Evolutionary conservation across 2,888 invertebrate species (phyloP).

Genomic region (Ormia ochracea): DNA sequence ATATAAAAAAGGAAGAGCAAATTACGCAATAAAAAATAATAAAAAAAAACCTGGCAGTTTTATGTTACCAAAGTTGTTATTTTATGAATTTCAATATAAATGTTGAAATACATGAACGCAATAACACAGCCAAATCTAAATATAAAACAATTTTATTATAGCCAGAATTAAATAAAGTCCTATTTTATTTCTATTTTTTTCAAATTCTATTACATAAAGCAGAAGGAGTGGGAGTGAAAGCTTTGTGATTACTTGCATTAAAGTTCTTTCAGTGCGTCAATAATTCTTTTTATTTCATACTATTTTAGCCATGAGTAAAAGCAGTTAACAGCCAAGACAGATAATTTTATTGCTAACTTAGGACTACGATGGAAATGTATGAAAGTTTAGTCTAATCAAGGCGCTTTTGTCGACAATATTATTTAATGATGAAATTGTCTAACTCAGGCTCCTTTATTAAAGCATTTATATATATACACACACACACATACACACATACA

Average conservation of each 20-base stretch:
- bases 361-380: not conserved
- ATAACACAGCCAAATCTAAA: not conserved
- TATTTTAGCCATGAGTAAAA: not conserved
- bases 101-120: not conserved
- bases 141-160: slow-evolving; percentile 17
- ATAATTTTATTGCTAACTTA: not conserved
- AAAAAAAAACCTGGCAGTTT: slow-evolving; percentile 25
- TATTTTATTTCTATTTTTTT: not conserved
- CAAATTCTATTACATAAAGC: not conserved
- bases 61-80: slow-evolving; percentile 38
- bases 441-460: too few relatives aligned
- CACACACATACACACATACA: too few relatives aligned
- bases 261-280: slow-evolving; percentile 14
- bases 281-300: not conserved
- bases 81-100: slow-evolving; percentile 33
- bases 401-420: too few relatives aligned
- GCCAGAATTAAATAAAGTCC: slow-evolving; percentile 25
- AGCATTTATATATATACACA: too few relatives aligned
- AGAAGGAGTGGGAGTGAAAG: not conserved
- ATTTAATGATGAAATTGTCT: too few relatives aligned
- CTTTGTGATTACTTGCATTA: slow-evolving; percentile 4
- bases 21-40: slow-evolving; percentile 37
- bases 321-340: not conserved
- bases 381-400: not conserved
- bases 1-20: slow-evolving; percentile 35